A percentile compares a stretch with the other conserved stretches of the same genome.
These are phyloP conservation scores for Lepeophtheirus nordmannii DNA, from an alignment of 2,888 invertebrate species.

Conservation along the genomic window DNA sequence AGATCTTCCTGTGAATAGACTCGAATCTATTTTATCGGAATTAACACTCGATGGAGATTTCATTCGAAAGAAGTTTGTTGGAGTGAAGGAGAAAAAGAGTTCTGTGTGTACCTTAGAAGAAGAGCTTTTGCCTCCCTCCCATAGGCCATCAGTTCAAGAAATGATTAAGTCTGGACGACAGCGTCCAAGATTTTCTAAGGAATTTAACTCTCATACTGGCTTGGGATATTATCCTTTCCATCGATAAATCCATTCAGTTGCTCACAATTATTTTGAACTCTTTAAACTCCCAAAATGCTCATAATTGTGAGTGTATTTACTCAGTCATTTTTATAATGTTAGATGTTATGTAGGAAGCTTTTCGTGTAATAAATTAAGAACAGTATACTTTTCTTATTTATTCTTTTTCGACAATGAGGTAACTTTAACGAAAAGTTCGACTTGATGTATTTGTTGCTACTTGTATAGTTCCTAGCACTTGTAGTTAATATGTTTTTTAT, in stretches of 20 bases:
- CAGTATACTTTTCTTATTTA: too few relatives aligned
- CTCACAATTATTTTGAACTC: too few relatives aligned
- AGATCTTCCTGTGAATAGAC: not conserved
- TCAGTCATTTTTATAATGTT: too few relatives aligned
- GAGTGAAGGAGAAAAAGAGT: not conserved
- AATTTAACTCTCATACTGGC: not conserved
- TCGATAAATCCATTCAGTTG: not conserved
- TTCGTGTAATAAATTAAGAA: too few relatives aligned
- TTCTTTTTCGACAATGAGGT: too few relatives aligned
- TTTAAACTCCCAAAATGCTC: too few relatives aligned
- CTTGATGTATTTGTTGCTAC: too few relatives aligned
- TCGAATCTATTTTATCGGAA: not conserved
- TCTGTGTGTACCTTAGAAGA: slow-evolving; percentile 7
- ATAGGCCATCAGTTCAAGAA: slow-evolving; percentile 10
- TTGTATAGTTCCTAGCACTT: too few relatives aligned
- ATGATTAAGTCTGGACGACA: slow-evolving; percentile 7
- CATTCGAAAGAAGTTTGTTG: not conserved
- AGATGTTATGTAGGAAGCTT: too few relatives aligned
- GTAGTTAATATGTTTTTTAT: too few relatives aligned
- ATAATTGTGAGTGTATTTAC: too few relatives aligned
- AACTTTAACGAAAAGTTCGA: too few relatives aligned
- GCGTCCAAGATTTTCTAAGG: not conserved
- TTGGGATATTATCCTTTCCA: slow-evolving; percentile 13
- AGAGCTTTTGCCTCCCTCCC: not conserved
- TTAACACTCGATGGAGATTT: slow-evolving; percentile 3